Evolutionary conservation across 2,113 vertebrate genomes (phyloP).

Genomic region (Mus musculus): DNA sequence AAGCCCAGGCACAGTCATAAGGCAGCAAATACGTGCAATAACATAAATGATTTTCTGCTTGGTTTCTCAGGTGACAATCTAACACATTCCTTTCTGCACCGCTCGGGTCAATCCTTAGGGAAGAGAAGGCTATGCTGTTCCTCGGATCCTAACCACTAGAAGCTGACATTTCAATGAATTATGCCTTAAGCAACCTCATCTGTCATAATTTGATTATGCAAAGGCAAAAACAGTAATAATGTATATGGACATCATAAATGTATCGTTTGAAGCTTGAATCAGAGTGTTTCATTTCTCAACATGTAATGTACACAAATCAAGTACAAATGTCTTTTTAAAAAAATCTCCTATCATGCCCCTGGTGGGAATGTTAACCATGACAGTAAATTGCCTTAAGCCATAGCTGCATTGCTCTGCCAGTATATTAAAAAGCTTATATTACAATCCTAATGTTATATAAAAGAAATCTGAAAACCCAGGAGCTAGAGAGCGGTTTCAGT

Average conservation of each 20-base stretch:
- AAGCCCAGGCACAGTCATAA: not conserved
- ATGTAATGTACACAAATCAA: constrained; percentile 1
- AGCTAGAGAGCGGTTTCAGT: too few species aligned
- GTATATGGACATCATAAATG: not conserved
- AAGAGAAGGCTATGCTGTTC: not conserved
- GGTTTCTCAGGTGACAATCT: not conserved
- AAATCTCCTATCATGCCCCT: not conserved
- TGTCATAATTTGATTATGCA: not conserved
- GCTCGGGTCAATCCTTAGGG: not conserved
- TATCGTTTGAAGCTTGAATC: not conserved
- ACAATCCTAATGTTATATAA: not conserved
- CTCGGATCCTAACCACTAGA: not conserved
- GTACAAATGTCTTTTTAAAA: not conserved
- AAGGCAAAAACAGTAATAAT: not conserved
- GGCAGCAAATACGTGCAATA: not conserved
- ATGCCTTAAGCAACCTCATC: not conserved
- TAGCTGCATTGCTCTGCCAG: not conserved
- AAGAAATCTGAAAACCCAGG: not conserved
- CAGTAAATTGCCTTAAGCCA: not conserved
- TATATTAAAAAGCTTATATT: not conserved
- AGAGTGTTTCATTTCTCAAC: not conserved
- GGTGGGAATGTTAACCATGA: not conserved
- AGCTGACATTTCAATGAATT: not conserved
- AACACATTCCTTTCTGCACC: not conserved
- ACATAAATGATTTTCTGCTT: not conserved